These are phyloP conservation scores for Philaethria dido DNA, from an alignment of 2,888 invertebrate species.

Conservation along the genomic window DNA sequence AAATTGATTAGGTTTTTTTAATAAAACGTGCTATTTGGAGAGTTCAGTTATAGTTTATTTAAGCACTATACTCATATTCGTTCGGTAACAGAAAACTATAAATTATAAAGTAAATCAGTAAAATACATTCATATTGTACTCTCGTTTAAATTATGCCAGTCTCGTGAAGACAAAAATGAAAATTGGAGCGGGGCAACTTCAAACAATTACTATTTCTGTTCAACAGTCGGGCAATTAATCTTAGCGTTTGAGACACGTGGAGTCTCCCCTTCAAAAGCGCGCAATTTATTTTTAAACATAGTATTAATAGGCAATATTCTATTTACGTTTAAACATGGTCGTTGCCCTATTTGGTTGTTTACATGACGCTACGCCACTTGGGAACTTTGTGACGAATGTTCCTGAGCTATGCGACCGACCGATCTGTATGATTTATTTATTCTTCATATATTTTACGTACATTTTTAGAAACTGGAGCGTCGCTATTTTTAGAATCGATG, in stretches of 20 bases:
- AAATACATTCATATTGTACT: slow-evolving; percentile 13
- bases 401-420: slow-evolving; percentile 32
- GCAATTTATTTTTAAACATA: slow-evolving; percentile 68
- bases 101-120: background rate
- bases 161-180: slow-evolving; percentile 34
- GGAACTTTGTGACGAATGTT: slow-evolving; percentile 9
- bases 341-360: slow-evolving; percentile 83
- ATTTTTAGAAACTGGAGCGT: slow-evolving; percentile 24
- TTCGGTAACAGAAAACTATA: background rate
- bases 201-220: slow-evolving; percentile 48
- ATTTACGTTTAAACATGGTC: slow-evolving; percentile 75
- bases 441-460: slow-evolving; percentile 21
- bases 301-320: slow-evolving; percentile 74
- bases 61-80: background rate
- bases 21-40: background rate
- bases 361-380: slow-evolving; percentile 61
- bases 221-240: slow-evolving; percentile 61
- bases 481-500: slow-evolving; percentile 21
- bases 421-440: slow-evolving; percentile 22
- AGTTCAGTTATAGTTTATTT: background rate
- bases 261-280: slow-evolving; percentile 59
- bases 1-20: background rate
- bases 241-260: slow-evolving; percentile 66
- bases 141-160: slow-evolving; percentile 18
- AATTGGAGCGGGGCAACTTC: slow-evolving; percentile 33